These are phyloP conservation scores for Micoletzkya japonica DNA, from an alignment of 2,888 invertebrate genomes.

Conservation along the genomic window DNA sequence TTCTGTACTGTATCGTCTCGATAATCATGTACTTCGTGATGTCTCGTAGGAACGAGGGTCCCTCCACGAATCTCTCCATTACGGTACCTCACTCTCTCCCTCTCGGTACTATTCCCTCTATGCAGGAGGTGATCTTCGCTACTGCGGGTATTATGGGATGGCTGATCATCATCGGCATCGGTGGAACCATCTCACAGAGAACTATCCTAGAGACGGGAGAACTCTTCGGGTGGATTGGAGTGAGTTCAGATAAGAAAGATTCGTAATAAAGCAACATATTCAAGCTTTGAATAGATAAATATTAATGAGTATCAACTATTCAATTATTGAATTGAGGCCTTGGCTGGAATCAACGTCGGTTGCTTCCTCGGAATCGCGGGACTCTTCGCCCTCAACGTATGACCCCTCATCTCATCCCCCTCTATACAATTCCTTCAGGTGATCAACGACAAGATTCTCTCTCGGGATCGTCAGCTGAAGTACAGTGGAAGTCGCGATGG, in stretches of 20 bases:
- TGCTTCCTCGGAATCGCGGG: conserved; percentile 58
- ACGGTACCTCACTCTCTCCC: conserved; percentile 41
- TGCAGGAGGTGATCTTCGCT: conserved; percentile 59
- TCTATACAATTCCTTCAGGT: conserved; percentile 29
- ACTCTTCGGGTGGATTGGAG: conserved; percentile 61
- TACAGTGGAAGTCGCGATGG: conserved; percentile 16
- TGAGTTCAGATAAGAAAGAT: conserved; percentile 33
- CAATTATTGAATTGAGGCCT: conserved; percentile 44
- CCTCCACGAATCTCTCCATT: conserved; percentile 56
- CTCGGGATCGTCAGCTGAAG: conserved; percentile 26
- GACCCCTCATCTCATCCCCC: not conserved
- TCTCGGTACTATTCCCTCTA: not conserved
- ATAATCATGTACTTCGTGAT: conserved; percentile 56
- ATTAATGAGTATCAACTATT: not conserved
- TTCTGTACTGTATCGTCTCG: conserved; percentile 61
- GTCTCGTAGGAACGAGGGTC: conserved; percentile 49
- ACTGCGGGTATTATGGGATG: conserved; percentile 62
- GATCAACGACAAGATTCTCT: conserved; percentile 58
- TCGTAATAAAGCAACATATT: not conserved
- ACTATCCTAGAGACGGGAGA: conserved; percentile 63
- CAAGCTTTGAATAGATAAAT: not conserved
- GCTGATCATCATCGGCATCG: conserved; percentile 62
- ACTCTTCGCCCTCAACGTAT: conserved; percentile 50
- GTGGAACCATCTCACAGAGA: conserved; percentile 58
- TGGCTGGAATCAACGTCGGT: conserved; percentile 58